A percentile compares a stretch with the other conserved stretches of the same genome.
These are phyloP conservation scores for Anniella stebbinsi DNA, from an alignment of 2,797 vertebrate species.

Conservation along the genomic window DNA sequence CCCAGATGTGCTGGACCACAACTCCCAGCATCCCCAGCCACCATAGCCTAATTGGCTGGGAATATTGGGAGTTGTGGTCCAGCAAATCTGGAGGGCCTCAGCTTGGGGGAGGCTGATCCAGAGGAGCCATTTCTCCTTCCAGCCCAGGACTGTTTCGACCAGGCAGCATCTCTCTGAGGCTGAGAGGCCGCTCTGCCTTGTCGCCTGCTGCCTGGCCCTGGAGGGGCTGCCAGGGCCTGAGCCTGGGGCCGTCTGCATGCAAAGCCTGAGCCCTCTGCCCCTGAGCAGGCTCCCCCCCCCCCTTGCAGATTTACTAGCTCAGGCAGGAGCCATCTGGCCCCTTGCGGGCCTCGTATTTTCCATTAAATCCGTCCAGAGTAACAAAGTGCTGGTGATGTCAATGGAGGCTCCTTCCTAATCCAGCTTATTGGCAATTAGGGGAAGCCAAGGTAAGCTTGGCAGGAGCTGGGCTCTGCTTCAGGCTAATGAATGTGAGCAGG, in stretches of 20 bases:
- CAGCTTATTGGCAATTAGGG: neutral
- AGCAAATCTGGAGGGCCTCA: no score
- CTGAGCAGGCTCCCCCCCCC: no score
- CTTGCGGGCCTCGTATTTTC: neutral
- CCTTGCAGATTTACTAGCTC: neutral
- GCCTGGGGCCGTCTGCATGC: neutral
- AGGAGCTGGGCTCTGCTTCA: neutral
- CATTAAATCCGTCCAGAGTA: neutral
- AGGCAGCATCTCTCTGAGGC: no score
- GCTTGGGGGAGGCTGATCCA: no score
- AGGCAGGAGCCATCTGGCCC: neutral
- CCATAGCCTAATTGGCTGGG: no score
- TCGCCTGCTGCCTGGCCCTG: no score
- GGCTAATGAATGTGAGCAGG: no score
- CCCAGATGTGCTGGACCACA: no score
- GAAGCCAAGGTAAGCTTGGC: neutral
- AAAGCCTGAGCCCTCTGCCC: neutral
- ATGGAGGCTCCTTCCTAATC: neutral
- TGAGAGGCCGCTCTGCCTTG: neutral
- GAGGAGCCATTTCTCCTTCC: no score
- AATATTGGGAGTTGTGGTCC: no score
- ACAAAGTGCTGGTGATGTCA: neutral
- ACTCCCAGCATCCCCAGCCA: no score
- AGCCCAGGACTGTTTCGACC: no score
- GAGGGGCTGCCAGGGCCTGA: neutral